These are phyloP conservation scores for Arctocebus calabarensis DNA, from an alignment of 2,797 vertebrate genomes.

Conservation along the genomic window DNA sequence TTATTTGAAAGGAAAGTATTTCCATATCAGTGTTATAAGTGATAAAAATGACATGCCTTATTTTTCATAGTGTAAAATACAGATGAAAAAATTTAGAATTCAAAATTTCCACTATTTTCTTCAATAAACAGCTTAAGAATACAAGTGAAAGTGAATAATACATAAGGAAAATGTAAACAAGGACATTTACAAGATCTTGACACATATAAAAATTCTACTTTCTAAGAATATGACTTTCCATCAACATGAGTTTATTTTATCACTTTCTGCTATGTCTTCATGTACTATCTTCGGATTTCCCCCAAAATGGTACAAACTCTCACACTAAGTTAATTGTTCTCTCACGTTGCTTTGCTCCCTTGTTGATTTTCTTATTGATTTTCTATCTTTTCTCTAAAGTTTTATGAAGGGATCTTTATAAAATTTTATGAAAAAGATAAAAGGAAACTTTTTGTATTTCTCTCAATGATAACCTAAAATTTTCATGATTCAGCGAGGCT, in stretches of 20 bases:
- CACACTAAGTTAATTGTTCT: background rate
- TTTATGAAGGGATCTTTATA: background rate
- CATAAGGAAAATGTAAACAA: conserved; percentile 36
- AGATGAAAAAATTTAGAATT: background rate
- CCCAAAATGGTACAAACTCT: conserved; percentile 21
- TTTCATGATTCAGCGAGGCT: background rate
- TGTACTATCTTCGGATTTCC: conserved; percentile 54
- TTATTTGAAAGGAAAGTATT: conserved; percentile 25
- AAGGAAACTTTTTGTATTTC: background rate
- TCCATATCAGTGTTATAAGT: background rate
- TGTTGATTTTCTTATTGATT: conserved; percentile 14
- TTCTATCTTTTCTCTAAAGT: background rate
- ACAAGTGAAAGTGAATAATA: background rate
- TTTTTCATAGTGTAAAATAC: background rate
- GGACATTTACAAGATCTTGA: background rate
- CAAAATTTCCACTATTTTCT: background rate
- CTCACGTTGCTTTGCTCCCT: background rate
- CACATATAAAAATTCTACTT: conserved; percentile 33
- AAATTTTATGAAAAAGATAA: conserved; percentile 19
- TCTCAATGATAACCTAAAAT: background rate
- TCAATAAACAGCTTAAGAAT: conserved; percentile 22
- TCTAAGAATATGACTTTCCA: conserved; percentile 22
- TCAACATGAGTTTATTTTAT: conserved; percentile 5
- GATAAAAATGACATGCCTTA: background rate
- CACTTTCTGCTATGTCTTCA: background rate